phyloP scores from a whole-genome alignment of 2,797 vertebrate species.

The Lates japonicus region DNA sequence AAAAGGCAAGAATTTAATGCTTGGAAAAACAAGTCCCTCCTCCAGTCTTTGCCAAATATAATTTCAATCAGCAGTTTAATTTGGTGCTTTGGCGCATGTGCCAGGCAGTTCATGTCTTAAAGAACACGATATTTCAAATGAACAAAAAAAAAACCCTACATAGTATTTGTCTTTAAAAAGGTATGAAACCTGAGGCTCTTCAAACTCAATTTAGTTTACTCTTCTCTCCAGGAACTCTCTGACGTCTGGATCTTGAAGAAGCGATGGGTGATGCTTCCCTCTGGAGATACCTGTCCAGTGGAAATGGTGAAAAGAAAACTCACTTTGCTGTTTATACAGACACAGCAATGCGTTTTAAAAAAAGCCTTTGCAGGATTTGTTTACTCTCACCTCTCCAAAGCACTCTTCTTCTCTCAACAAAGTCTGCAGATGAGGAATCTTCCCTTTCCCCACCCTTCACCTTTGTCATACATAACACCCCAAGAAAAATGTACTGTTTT shows the following conservation, averaged over 20 bases:
- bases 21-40: background rate
- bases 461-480: conserved; percentile 99
- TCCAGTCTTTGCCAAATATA: background rate
- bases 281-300: conserved; percentile 90
- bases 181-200: background rate
- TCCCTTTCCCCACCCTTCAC: conserved; percentile 99
- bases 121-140: background rate
- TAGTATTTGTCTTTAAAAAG: background rate
- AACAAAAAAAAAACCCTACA: too few relatives aligned
- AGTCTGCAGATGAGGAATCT: conserved; percentile 96
- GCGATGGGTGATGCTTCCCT: conserved; percentile 93
- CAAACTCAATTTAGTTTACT: conserved; percentile 78
- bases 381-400: conserved; percentile 83
- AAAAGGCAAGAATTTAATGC: background rate
- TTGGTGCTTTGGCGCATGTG: background rate
- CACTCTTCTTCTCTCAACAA: conserved; percentile 93
- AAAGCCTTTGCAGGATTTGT: background rate
- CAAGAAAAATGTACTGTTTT: conserved; percentile 2
- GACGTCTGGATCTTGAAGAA: conserved; percentile 96
- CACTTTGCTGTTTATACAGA: background rate
- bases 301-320: background rate
- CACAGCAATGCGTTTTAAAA: background rate
- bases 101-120: background rate
- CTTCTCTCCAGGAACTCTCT: conserved; percentile 97
- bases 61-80: background rate